These are phyloP conservation scores for Polylopha cassiicola DNA, from an alignment of 2,888 invertebrate genomes.

Conservation along the genomic window DNA sequence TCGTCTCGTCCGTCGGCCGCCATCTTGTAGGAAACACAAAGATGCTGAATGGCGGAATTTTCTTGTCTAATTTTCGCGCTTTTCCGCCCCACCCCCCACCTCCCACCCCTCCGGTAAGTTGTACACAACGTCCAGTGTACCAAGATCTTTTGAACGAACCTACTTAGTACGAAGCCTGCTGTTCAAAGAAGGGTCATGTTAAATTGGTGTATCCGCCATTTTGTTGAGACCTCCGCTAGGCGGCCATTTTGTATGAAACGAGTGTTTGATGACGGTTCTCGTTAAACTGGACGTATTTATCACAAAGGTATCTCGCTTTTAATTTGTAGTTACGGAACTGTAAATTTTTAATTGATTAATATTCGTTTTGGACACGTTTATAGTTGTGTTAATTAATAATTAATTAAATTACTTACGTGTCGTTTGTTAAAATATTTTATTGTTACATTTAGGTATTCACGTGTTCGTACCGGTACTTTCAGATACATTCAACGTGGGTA, in stretches of 20 bases:
- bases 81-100: constrained; percentile 48
- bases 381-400: constrained; percentile 1
- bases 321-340: constrained; percentile 42
- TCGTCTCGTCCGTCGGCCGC: constrained; percentile 39
- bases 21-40: constrained; percentile 76
- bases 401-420: too few relatives aligned
- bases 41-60: constrained; percentile 75
- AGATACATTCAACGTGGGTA: too few relatives aligned
- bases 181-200: too few relatives aligned
- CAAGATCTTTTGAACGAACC: constrained; percentile 28
- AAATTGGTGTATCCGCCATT: too few relatives aligned
- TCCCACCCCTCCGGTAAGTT: constrained; percentile 38
- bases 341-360: constrained; percentile 53
- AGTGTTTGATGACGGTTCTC: constrained; percentile 27
- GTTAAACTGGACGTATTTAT: constrained; percentile 26
- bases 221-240: too few relatives aligned
- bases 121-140: constrained; percentile 34
- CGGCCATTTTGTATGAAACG: too few relatives aligned
- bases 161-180: too few relatives aligned
- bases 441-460: too few relatives aligned
- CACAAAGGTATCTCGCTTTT: constrained; percentile 32
- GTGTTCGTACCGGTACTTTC: too few relatives aligned
- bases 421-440: too few relatives aligned
- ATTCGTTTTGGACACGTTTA: constrained; percentile 2
- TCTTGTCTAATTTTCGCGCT: constrained; percentile 76